Evolutionary conservation across 1,140 invertebrate species (phyloP).

Genomic region (Ceratosolen solmsi): DNA sequence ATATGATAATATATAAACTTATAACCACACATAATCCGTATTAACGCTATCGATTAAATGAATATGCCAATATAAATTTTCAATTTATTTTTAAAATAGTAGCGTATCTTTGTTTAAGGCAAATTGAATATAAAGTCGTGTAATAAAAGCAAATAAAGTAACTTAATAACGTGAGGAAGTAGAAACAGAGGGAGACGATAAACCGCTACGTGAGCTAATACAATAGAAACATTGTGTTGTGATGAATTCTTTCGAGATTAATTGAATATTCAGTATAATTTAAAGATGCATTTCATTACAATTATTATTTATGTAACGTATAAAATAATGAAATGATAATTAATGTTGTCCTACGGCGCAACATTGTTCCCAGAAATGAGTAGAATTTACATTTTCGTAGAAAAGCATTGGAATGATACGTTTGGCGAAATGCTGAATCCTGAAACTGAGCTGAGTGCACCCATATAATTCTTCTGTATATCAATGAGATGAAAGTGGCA

Average conservation of each 20-base stretch:
- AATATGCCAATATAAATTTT: no score
- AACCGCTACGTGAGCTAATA: background rate
- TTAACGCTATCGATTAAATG: no score
- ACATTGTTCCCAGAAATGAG: background rate
- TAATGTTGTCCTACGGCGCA: background rate
- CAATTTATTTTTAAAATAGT: no score
- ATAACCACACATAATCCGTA: no score
- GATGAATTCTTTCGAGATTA: background rate
- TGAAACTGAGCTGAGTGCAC: no score
- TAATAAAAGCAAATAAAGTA: no score
- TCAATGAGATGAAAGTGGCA: background rate
- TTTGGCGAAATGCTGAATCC: background rate
- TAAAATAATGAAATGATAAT: background rate
- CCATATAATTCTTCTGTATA: background rate
- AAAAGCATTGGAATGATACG: background rate
- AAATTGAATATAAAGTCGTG: no score
- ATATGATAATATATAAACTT: no score
- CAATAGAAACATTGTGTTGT: background rate
- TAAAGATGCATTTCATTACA: background rate
- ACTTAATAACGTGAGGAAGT: no score
- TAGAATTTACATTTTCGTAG: background rate
- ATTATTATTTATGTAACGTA: background rate
- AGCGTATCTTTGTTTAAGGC: no score
- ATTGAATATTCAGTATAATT: background rate
- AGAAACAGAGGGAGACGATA: background rate